Conservation (phyloP, 1,140 invertebrate species). For the Nixonia krombeini region DNA sequence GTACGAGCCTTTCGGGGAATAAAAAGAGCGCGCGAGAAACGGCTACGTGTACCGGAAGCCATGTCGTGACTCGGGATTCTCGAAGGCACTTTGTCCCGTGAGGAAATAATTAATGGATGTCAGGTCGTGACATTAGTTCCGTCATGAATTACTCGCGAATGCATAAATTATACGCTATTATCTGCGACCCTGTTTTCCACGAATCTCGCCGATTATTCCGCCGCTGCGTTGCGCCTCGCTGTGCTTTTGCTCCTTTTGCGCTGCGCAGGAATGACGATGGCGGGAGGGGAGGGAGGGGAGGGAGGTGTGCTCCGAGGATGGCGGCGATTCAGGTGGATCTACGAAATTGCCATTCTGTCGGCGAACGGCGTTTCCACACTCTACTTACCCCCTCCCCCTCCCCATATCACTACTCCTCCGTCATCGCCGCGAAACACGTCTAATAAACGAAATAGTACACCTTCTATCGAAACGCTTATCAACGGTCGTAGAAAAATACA, state of each 20-base stretch:
- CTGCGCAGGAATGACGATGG: no score
- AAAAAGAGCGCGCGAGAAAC: neutral
- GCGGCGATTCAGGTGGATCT: neutral
- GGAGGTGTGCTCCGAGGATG: neutral
- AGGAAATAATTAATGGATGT: slow-evolving; percentile 46
- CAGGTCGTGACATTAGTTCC: slow-evolving; percentile 46
- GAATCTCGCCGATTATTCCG: slow-evolving; percentile 38
- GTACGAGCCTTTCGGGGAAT: slow-evolving; percentile 23
- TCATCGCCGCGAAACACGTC: no score
- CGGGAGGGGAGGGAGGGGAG: slow-evolving; percentile 7
- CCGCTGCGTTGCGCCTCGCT: slow-evolving; percentile 21
- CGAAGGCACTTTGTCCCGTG: slow-evolving; percentile 30
- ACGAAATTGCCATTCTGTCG: no score
- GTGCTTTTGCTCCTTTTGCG: slow-evolving; percentile 22
- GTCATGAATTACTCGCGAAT: slow-evolving; percentile 31
- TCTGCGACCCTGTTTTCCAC: slow-evolving; percentile 32
- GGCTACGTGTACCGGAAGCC: slow-evolving; percentile 34
- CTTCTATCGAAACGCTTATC: no score
- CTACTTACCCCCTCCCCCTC: no score
- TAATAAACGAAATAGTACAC: no score
- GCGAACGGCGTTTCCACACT: no score
- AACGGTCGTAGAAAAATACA: no score
- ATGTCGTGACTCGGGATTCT: slow-evolving; percentile 42
- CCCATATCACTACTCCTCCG: no score
- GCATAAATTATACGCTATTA: slow-evolving; percentile 40